phyloP scores from a whole-genome alignment of 2,113 vertebrate species.

The Geothlypis trichas region DNA sequence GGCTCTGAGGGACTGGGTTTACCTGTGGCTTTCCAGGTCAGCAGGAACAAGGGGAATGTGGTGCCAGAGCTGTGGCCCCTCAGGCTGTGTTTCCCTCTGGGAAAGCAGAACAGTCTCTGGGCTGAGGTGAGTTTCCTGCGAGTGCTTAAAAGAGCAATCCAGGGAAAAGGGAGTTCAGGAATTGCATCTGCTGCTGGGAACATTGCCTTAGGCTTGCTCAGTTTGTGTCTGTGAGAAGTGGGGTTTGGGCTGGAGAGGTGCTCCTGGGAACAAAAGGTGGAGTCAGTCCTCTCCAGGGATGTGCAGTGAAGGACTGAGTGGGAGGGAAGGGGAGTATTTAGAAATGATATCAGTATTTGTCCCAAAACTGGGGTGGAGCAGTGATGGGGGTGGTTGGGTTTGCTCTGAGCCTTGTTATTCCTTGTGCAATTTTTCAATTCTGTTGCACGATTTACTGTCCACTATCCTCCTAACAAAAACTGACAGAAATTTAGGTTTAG shows the following conservation, averaged over 20 bases:
- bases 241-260: not conserved
- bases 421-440: not conserved
- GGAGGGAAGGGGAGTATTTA: not conserved
- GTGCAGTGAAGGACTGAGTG: not conserved
- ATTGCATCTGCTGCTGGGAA: no score
- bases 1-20: no score
- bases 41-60: no score
- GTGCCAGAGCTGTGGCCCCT: not conserved
- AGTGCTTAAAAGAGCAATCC: not conserved
- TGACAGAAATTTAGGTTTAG: not conserved
- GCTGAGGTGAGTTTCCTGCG: not conserved
- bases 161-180: not conserved
- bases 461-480: not conserved
- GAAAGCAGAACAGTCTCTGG: not conserved
- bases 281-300: no score
- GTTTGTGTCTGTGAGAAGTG: not conserved
- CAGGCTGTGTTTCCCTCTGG: not conserved
- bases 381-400: not conserved
- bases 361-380: not conserved
- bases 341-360: not conserved
- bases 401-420: not conserved
- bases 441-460: not conserved
- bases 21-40: no score
- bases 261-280: no score
- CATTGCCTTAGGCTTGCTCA: not conserved